Evolutionary conservation across 2,797 vertebrate species (phyloP), one percentile per base, ranked within the genome.

Genomic region (Furcifer pardalis): DNA sequence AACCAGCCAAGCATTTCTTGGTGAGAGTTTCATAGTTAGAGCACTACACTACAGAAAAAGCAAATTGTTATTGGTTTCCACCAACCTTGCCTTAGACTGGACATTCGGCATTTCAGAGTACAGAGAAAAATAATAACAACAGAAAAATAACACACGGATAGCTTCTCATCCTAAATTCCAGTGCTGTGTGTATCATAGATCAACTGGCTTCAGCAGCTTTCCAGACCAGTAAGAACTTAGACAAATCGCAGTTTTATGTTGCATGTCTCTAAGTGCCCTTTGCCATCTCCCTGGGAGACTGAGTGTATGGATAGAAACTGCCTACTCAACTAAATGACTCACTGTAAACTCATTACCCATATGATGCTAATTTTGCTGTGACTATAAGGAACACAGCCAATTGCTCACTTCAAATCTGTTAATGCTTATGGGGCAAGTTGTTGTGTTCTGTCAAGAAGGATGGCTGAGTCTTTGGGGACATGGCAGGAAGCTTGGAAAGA

Each of bases 311-410:
- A 74, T 44, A n/a, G 77, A 73, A 84, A 74, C 69, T 84, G 69
- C 77, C 69, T 84, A 32, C 79, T 86, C 52, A 77, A 71, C 56
- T 52, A 81, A 77, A 71, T 84, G 59, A 42, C 44, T 40, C 74
- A 77, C 32, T 62, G 49, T 71, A 81, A 82, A 35, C 73, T 77
- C 65, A 77, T 84, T 81, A 82, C 19, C 79, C 56, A 82, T 71
- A 77, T 71, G 71, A 77, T 63, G 73, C 56, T 71, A 86, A 82
- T 82, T 52, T 42, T 81, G 56, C 77, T 77, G 65, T 46, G 56
- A 40, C 84, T 86, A 62, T 72, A 63, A 77, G 65, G 84, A 86
- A 32, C 74, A 77, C 65, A 77, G 77, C 77, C 32, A 62, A 56
- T 62, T 46, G n/a, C 56, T 82, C 52, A 62, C 32, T 63, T 27